Evolutionary conservation across 2,797 vertebrate genomes (phyloP).

Genomic region (Pantherophis vulpinus): DNA sequence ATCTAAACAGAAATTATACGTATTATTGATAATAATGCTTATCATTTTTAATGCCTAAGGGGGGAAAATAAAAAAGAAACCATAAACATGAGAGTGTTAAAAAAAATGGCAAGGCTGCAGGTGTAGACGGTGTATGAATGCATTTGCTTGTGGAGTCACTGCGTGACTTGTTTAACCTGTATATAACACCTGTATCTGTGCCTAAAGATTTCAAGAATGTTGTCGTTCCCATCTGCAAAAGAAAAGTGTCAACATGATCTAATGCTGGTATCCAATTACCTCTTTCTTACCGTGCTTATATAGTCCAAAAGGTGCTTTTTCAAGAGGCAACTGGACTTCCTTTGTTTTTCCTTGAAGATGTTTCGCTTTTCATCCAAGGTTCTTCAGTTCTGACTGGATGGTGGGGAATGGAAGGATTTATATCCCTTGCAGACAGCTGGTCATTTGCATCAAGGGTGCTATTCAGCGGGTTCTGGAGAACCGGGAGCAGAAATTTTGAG

Average conservation of each 20-base stretch:
- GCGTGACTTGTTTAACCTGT: background rate
- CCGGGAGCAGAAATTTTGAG: no score
- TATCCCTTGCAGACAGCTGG: no score
- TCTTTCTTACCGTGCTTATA: no score
- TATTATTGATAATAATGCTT: no score
- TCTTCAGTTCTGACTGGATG: no score
- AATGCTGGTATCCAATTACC: background rate
- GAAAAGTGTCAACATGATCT: background rate
- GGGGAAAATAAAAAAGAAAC: background rate
- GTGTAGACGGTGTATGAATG: background rate
- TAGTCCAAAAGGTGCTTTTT: no score
- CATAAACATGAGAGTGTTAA: background rate
- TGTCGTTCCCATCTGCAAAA: background rate
- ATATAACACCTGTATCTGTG: background rate
- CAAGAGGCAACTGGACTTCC: no score
- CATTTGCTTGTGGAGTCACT: background rate
- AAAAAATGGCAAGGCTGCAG: background rate
- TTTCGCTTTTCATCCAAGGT: no score
- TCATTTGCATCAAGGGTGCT: no score
- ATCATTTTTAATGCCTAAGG: background rate
- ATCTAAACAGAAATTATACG: background rate
- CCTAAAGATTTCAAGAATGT: background rate
- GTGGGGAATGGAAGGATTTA: no score
- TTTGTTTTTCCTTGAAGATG: no score
- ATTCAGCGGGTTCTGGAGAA: no score